These are phyloP conservation scores for Calidris pugnax DNA, from an alignment of 2,113 vertebrate species.

Conservation along the genomic window DNA sequence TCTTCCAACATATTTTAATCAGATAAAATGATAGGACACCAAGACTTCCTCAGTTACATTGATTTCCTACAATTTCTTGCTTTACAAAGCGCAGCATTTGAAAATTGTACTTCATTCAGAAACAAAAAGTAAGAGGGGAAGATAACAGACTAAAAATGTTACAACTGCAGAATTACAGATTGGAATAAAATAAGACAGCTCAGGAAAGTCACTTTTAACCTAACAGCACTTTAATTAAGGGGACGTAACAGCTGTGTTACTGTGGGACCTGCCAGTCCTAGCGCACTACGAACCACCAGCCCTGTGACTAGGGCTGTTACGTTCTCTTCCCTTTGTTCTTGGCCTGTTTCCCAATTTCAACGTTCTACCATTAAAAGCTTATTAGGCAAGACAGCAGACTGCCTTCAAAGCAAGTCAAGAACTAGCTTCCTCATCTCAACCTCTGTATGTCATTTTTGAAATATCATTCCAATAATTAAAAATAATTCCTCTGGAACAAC, in stretches of 20 bases:
- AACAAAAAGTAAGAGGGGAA: background rate
- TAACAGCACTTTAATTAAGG: background rate
- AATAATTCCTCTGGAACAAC: background rate
- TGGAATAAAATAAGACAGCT: background rate
- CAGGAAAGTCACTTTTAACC: background rate
- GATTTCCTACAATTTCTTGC: background rate
- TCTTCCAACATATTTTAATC: constrained; percentile 7
- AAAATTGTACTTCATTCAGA: background rate
- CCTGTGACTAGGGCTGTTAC: background rate
- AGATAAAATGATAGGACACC: background rate
- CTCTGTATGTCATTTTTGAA: background rate
- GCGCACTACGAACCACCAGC: rapidly evolving
- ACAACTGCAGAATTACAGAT: background rate
- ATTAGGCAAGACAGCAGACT: background rate
- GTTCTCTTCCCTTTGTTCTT: background rate
- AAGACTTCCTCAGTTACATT: background rate
- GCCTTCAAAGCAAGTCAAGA: background rate
- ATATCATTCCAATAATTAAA: background rate
- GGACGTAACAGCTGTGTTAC: background rate
- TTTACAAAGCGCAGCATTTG: background rate
- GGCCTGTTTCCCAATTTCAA: background rate
- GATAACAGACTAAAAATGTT: background rate
- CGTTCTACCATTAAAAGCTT: background rate
- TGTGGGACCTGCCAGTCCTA: background rate
- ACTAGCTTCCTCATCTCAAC: background rate